Percentiles rank a stretch among this genome's conserved stretches.
phyloP scores from a whole-genome alignment of 2,113 vertebrate genomes.

The Crocuta crocuta region DNA sequence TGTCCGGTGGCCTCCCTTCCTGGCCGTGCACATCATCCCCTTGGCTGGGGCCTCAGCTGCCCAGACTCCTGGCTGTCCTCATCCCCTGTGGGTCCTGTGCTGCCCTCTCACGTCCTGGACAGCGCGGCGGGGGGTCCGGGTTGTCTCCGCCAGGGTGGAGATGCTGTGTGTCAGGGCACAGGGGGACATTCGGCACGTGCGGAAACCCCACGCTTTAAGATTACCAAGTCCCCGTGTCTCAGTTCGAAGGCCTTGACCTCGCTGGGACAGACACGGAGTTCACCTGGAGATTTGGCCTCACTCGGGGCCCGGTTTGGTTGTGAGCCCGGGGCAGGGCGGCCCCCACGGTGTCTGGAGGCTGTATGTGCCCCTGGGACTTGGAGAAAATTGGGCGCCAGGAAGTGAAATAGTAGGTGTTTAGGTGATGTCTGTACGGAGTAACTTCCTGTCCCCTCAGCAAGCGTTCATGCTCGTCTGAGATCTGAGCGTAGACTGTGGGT shows the following conservation, averaged over 20 bases:
- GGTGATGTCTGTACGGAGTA: not conserved
- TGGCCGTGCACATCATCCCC: not conserved
- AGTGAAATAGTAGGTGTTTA: not conserved
- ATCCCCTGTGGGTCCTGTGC: not conserved
- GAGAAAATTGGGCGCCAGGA: not conserved
- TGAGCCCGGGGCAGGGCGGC: not conserved
- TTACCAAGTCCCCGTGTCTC: not conserved
- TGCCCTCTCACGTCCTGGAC: fast-evolving
- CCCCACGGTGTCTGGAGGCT: fast-evolving
- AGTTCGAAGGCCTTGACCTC: not conserved
- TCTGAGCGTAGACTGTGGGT: no score
- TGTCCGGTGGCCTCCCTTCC: not conserved
- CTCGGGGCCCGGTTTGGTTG: not conserved
- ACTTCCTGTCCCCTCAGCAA: not conserved
- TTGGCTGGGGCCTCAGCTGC: not conserved
- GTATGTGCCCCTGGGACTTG: not conserved
- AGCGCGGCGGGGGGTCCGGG: not conserved
- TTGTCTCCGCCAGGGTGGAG: not conserved
- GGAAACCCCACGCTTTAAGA: fast-evolving
- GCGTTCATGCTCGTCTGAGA: no score
- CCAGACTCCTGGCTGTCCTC: not conserved
- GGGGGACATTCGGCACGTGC: fast-evolving
- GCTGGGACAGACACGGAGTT: not conserved
- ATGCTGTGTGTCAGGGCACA: fast-evolving
- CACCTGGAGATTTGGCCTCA: not conserved